A percentile compares a stretch with the other conserved stretches of the same genome.
These are phyloP conservation scores for Acrocephalus kingi DNA, from an alignment of 2,113 vertebrate species.

Conservation along the genomic window DNA sequence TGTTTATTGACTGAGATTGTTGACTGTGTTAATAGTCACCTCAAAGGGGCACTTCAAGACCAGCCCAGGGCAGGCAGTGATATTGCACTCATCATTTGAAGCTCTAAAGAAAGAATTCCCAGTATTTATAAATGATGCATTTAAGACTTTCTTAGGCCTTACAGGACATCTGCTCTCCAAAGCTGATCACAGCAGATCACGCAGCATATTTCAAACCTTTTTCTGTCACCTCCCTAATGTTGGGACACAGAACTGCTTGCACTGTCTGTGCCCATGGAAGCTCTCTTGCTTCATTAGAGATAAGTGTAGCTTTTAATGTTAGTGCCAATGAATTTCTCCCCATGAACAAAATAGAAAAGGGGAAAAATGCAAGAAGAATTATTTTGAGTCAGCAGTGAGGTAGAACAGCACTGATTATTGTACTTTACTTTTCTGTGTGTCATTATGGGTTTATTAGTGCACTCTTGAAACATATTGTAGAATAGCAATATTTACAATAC, in stretches of 20 bases:
- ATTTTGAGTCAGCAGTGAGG: neutral
- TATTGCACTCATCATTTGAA: neutral
- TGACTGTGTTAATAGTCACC: neutral
- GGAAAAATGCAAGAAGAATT: neutral
- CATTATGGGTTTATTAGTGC: neutral
- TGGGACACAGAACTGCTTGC: neutral
- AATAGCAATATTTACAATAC: neutral
- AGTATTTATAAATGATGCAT: neutral
- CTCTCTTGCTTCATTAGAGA: neutral
- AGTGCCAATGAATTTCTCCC: neutral
- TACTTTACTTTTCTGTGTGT: neutral
- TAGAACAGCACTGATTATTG: neutral
- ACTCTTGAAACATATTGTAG: neutral
- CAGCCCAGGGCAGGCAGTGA: neutral
- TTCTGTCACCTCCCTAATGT: neutral
- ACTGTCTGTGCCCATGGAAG: neutral
- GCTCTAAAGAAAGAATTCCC: neutral
- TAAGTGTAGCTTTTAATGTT: neutral
- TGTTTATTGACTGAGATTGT: neutral
- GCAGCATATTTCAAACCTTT: neutral
- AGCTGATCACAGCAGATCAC: neutral
- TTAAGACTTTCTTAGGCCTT: neutral
- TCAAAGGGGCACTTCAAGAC: neutral
- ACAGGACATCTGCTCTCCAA: neutral
- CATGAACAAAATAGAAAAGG: neutral